Conservation (phyloP, 2,113 vertebrate genomes). For the Petrocephalus microphthalmus region DNA sequence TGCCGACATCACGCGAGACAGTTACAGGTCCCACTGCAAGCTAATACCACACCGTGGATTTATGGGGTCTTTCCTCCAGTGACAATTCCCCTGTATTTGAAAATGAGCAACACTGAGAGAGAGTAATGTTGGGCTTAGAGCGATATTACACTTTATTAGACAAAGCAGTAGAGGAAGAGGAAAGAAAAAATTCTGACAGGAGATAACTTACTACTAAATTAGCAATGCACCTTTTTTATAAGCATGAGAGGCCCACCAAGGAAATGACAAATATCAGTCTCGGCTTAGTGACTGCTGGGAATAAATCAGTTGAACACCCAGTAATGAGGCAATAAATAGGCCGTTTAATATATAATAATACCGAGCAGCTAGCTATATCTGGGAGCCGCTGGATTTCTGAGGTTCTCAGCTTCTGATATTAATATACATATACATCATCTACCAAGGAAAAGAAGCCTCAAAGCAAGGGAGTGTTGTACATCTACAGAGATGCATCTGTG, state of each 20-base stretch:
- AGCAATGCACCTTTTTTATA: background rate
- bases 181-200: constrained; percentile 3
- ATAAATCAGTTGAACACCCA: constrained; percentile 5
- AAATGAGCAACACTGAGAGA: background rate
- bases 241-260: background rate
- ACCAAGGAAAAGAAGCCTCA: background rate
- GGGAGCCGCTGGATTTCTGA: background rate
- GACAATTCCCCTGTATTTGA: background rate
- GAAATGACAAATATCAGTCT: constrained; percentile 1
- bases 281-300: background rate
- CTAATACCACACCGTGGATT: background rate
- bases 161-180: background rate
- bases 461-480: background rate
- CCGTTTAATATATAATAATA: constrained; percentile 9
- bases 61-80: background rate
- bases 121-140: background rate
- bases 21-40: background rate
- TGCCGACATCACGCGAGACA: background rate
- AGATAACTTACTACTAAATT: background rate
- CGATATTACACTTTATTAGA: background rate
- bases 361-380: background rate
- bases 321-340: constrained; percentile 17
- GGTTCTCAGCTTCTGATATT: background rate
- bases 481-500: background rate
- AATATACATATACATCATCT: background rate